Evolutionary conservation across 2,888 invertebrate species (phyloP).

Genomic region (Psococerastis gibbosa): DNA sequence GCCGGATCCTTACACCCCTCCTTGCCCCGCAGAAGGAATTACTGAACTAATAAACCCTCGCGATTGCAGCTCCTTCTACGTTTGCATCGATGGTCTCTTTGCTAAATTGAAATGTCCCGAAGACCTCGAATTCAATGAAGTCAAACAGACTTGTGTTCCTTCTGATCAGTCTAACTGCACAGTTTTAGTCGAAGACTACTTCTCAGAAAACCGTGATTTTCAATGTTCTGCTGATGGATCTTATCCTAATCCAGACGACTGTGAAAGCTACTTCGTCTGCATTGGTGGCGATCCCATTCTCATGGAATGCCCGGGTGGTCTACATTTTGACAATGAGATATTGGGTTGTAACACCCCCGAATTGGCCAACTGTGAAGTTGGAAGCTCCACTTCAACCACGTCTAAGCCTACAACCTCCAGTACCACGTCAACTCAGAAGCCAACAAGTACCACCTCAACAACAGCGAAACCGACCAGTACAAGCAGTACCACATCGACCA

Average conservation of each 20-base stretch:
- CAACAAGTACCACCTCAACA: background rate
- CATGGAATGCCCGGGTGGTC: background rate
- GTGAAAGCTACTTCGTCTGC: background rate
- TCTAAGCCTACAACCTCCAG: background rate
- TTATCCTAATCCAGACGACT: slow-evolving; percentile 1
- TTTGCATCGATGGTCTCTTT: background rate
- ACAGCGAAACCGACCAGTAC: background rate
- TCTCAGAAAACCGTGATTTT: background rate
- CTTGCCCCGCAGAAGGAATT: background rate
- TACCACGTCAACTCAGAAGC: background rate
- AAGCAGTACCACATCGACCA: background rate
- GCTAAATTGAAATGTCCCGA: slow-evolving; percentile 1
- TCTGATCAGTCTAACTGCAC: background rate
- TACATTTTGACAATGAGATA: background rate
- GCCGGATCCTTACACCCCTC: background rate
- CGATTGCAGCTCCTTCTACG: slow-evolving; percentile 4
- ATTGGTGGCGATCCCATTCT: background rate
- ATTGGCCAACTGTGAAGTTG: background rate
- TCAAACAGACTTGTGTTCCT: background rate
- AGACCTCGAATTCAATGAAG: background rate
- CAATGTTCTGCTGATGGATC: background rate
- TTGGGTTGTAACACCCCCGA: background rate
- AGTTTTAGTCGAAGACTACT: background rate
- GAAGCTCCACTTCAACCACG: background rate
- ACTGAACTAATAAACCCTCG: background rate